Evolutionary conservation across 2,797 vertebrate species (phyloP).

Genomic region (Phrynocephalus forsythii): DNA sequence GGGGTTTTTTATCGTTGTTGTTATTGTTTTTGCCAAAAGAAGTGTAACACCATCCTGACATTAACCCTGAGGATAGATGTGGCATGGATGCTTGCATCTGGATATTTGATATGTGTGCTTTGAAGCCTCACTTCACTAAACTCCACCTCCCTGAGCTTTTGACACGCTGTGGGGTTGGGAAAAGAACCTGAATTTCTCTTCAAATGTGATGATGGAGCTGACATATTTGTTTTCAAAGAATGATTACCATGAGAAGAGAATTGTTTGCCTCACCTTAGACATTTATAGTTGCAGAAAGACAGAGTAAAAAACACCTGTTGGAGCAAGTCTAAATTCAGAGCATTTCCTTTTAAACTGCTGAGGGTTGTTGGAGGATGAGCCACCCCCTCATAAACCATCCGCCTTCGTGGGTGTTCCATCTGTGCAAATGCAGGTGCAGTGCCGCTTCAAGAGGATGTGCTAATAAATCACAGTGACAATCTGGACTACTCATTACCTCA

Average conservation of each 20-base stretch:
- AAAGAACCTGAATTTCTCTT: constrained; percentile 72
- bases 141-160: constrained; percentile 66
- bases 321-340: constrained; percentile 72
- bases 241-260: constrained; percentile 55
- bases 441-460: constrained; percentile 75
- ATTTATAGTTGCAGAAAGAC: constrained; percentile 71
- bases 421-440: constrained; percentile 78
- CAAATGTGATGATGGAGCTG: constrained; percentile 44
- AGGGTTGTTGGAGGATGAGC: constrained; percentile 61
- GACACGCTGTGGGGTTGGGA: constrained; percentile 67
- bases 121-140: constrained; percentile 40
- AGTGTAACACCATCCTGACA: background rate
- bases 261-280: constrained; percentile 69
- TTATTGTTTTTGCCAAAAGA: background rate
- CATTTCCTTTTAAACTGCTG: constrained; percentile 66
- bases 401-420: constrained; percentile 71
- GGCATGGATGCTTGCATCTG: background rate
- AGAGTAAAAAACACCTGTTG: constrained; percentile 76
- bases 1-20: no score
- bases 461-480: constrained; percentile 81
- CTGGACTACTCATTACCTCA: constrained; percentile 74
- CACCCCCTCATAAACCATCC: constrained; percentile 39
- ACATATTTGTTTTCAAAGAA: constrained; percentile 72
- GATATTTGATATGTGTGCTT: constrained; percentile 1
- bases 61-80: background rate